Evolutionary conservation across 2,113 vertebrate species (phyloP).

Genomic region (Rana temporaria): DNA sequence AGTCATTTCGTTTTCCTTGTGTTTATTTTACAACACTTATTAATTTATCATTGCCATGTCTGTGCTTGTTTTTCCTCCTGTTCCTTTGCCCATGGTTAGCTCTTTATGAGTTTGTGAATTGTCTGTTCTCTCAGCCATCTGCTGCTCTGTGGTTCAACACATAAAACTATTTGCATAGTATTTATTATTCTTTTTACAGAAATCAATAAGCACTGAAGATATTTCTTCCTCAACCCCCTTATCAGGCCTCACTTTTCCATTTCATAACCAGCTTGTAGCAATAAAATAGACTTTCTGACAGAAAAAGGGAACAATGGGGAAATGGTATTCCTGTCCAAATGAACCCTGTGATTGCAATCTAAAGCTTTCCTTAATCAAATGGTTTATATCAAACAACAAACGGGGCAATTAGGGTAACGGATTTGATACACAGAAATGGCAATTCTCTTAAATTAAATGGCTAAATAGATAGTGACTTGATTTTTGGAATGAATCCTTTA

Average conservation of each 20-base stretch:
- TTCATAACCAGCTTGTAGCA: background rate
- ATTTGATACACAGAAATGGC: too few relatives aligned
- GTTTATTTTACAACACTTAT: constrained; percentile 37
- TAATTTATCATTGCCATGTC: constrained; percentile 23
- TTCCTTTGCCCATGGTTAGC: background rate
- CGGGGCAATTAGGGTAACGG: too few relatives aligned
- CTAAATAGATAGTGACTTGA: too few relatives aligned
- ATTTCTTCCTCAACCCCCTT: background rate
- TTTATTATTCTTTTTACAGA: constrained; percentile 29
- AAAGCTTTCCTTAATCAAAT: too few relatives aligned
- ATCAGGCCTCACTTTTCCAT: background rate
- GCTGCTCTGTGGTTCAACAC: constrained; percentile 13
- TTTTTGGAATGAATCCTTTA: too few relatives aligned
- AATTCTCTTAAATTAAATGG: too few relatives aligned
- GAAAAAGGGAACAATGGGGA: background rate
- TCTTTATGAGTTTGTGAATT: constrained; percentile 36
- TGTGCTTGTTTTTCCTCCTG: constrained; percentile 18
- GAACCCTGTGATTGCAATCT: too few relatives aligned
- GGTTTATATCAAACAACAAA: too few relatives aligned
- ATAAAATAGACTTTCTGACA: background rate
- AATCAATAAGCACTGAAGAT: background rate
- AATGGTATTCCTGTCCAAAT: background rate
- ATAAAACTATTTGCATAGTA: constrained; percentile 24
- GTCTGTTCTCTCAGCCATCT: constrained; percentile 34
- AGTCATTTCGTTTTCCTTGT: constrained; percentile 3